phyloP scores from a whole-genome alignment of 2,888 invertebrate genomes.

The Lasioglossum leucozonium region DNA sequence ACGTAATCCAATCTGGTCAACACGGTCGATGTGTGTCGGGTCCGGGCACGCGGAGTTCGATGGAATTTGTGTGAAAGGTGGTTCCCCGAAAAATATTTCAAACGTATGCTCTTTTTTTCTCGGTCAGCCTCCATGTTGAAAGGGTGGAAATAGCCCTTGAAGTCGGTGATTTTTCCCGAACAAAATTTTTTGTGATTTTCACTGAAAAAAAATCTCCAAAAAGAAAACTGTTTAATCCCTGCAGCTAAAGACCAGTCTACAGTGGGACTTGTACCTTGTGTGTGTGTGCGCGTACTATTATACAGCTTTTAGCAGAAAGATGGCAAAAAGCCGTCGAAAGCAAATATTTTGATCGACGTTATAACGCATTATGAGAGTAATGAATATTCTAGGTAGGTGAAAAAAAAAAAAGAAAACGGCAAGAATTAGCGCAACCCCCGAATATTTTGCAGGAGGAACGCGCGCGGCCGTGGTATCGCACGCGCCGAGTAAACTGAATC shows the following conservation, averaged over 20 bases:
- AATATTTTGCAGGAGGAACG: conserved; percentile 29
- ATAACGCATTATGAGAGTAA: not conserved
- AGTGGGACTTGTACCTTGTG: not conserved
- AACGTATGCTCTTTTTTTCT: too few species aligned
- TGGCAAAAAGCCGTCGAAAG: not conserved
- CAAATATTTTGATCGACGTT: not conserved
- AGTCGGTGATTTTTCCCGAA: not conserved
- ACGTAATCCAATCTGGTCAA: not conserved
- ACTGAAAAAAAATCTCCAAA: not conserved
- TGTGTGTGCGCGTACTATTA: too few species aligned
- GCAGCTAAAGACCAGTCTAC: too few species aligned
- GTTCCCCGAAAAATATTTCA: too few species aligned
- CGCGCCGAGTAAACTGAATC: conserved; percentile 46
- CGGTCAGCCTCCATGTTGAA: too few species aligned
- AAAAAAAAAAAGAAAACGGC: too few species aligned
- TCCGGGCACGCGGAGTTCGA: too few species aligned
- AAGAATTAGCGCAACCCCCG: not conserved
- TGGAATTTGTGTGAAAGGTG: too few species aligned
- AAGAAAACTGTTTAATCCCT: not conserved
- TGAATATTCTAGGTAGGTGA: not conserved
- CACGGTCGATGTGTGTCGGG: not conserved
- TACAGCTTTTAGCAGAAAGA: not conserved
- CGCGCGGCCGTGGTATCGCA: conserved; percentile 30
- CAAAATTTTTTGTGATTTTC: too few species aligned
- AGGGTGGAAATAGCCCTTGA: not conserved